Conservation (phyloP, 2,888 invertebrate species). For the Trisateles emortualis region DNA sequence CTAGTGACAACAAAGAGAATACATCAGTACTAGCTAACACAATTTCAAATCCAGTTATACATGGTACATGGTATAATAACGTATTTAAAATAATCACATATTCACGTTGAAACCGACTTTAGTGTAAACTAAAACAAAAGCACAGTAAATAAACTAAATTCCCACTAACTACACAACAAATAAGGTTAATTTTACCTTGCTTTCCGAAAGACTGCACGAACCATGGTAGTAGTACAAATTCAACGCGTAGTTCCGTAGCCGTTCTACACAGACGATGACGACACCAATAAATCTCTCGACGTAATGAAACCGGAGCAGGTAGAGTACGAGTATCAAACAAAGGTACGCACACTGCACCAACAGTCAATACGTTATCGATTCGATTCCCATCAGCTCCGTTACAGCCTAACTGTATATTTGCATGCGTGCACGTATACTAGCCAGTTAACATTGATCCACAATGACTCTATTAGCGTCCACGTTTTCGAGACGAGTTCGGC, state of each 20-base stretch:
- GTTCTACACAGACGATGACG: constrained; percentile 5
- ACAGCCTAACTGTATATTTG: constrained; percentile 84
- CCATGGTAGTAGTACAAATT: constrained; percentile 35
- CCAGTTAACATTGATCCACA: constrained; percentile 58
- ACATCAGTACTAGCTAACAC: constrained; percentile 5
- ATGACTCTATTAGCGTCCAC: constrained; percentile 55
- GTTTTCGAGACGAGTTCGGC: constrained; percentile 25
- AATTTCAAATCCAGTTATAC: constrained; percentile 5
- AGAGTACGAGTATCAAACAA: constrained; percentile 36
- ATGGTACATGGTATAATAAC: too few relatives aligned
- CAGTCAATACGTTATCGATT: constrained; percentile 75
- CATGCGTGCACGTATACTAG: constrained; percentile 82
- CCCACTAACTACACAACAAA: background rate
- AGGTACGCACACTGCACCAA: constrained; percentile 54
- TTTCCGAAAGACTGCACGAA: constrained; percentile 26
- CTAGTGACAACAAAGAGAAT: constrained; percentile 21
- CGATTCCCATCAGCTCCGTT: constrained; percentile 70
- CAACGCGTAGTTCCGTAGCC: constrained; percentile 8
- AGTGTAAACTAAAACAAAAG: background rate
- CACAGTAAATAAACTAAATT: background rate
- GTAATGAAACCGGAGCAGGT: constrained; percentile 26
- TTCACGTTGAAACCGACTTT: too few relatives aligned
- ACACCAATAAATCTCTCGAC: constrained; percentile 12
- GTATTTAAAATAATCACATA: too few relatives aligned
- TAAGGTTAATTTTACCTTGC: constrained; percentile 11